Percentiles rank a stretch among this genome's conserved stretches.
Evolutionary conservation across 2,888 invertebrate genomes (phyloP).

Genomic region (Hylaea fasciaria): DNA sequence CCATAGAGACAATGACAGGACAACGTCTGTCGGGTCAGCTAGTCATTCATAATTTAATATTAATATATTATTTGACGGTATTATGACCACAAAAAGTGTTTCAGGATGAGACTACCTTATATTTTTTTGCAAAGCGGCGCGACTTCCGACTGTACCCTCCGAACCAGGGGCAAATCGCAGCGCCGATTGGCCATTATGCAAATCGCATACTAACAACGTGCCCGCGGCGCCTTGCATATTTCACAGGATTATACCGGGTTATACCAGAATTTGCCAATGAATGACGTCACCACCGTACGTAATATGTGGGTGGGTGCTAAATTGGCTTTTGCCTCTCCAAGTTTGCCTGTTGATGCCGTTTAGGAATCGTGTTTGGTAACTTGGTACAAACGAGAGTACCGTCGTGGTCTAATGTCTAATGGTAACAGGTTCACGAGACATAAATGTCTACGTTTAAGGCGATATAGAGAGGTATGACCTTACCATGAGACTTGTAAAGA

Average conservation of each 20-base stretch:
- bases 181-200: conserved; percentile 66
- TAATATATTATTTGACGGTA: too few species aligned
- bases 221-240: conserved; percentile 56
- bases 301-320: conserved; percentile 32
- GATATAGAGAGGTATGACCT: neutral
- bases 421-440: conserved; percentile 9
- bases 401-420: conserved; percentile 13
- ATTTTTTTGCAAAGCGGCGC: neutral
- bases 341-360: conserved; percentile 26
- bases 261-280: conserved; percentile 50
- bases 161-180: conserved; percentile 46
- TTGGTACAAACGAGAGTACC: conserved; percentile 26
- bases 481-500: neutral
- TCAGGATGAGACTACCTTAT: too few species aligned
- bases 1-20: too few species aligned
- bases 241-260: conserved; percentile 51
- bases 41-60: too few species aligned
- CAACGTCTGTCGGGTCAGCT: too few species aligned
- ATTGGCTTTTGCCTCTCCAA: conserved; percentile 31
- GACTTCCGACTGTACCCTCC: conserved; percentile 24
- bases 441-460: neutral
- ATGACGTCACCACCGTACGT: conserved; percentile 50
- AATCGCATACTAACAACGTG: conserved; percentile 58
- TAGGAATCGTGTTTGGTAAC: conserved; percentile 13
- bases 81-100: too few species aligned